These are phyloP conservation scores for Uria aalge DNA, from an alignment of 2,113 vertebrate species.

Conservation along the genomic window DNA sequence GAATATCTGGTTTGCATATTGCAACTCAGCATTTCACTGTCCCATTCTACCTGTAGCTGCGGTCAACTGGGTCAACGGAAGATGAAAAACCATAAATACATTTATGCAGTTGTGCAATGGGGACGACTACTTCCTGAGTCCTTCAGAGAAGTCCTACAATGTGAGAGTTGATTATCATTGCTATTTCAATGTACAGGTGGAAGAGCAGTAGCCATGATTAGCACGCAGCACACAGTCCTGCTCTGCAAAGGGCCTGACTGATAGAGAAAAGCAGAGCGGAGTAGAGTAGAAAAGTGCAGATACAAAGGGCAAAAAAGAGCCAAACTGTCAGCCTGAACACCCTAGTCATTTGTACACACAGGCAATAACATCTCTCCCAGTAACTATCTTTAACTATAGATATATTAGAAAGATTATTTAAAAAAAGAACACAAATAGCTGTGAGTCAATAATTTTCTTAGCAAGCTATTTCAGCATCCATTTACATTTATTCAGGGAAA, in stretches of 20 bases:
- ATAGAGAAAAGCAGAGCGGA: neutral
- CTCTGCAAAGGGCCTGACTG: neutral
- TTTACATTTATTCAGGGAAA: neutral
- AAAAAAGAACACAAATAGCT: neutral
- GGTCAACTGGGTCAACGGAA: neutral
- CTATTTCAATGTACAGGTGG: neutral
- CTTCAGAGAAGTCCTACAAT: neutral
- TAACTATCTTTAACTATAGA: neutral
- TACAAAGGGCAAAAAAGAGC: neutral
- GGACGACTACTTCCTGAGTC: neutral
- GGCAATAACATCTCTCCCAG: neutral
- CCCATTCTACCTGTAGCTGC: neutral
- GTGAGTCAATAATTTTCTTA: neutral
- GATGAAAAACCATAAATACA: neutral
- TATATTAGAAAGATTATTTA: neutral
- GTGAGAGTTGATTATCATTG: neutral
- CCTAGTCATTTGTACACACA: neutral
- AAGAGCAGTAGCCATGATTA: neutral
- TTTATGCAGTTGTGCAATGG: neutral
- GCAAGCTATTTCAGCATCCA: neutral
- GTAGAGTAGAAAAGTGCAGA: neutral
- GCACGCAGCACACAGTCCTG: neutral
- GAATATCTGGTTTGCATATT: neutral
- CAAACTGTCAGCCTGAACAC: neutral
- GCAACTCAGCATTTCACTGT: neutral